Evolutionary conservation across 1,140 invertebrate species (phyloP), one percentile per base, ranked within the genome.

Genomic region (Drosophila equinoxialis): DNA sequence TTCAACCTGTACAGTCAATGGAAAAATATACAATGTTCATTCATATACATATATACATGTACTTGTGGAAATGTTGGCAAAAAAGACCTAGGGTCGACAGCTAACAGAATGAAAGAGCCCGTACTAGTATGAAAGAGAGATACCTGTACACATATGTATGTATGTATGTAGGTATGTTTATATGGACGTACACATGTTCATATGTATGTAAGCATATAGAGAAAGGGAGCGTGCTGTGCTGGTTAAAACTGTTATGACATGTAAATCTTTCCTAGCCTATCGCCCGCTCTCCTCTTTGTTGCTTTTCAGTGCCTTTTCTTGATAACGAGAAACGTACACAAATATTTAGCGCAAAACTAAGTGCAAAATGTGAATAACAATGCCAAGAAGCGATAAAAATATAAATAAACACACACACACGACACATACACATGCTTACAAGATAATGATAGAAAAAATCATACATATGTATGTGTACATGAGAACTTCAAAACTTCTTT

Each of bases 311-410:
- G 1, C 7, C n/a, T 71, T n/a, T 37, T 51, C 39, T 67, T 70
- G 83, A 87, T 86, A 86, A 82, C 72, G 54, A 64, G 42, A 73
- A 73, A 67, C 45, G 69, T 69, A 78, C 68, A 83, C 72, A 80
- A 68, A 66, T 68, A 86, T 61, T 68, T 60, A 75, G 57, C 61
- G 54, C 70, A 61, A n/a, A 54, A 64, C 65, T 57, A 65, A 83
- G 63, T 81, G 74, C 71, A 77, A 79, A 86, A 79, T 69, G 66
- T 73, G 67, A 81, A 90, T 68, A 90, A 90, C 75, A 90, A 77
- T 72, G 79, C 69, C 68, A 76, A 41, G 35, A 60, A 65, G 41
- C 65, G 85, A 90, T 85, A 85, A 90, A 81, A 90, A 77, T 84
- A 89, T 67, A 89, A 73, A 68, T 71, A 74, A 83, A 80, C 66